Conservation (phyloP, 2,888 invertebrate genomes). For the Apomyelois bistriatella region DNA sequence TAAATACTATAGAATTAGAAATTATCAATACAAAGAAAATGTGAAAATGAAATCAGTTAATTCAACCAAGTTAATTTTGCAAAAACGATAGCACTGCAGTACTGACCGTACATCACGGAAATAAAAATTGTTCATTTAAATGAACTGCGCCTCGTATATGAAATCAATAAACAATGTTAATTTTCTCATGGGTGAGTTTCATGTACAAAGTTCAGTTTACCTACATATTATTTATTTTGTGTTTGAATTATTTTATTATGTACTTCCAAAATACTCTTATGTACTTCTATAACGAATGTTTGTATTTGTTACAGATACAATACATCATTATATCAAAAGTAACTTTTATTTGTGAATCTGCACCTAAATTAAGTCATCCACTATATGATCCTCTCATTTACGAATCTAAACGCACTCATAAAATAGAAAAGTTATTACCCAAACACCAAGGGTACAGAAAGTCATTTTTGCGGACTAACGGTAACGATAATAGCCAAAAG, state of each 20-base stretch:
- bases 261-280: too few relatives aligned
- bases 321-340: constrained; percentile 25
- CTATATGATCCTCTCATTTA: constrained; percentile 35
- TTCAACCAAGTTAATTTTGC: neutral
- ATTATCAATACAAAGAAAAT: too few relatives aligned
- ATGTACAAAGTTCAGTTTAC: neutral
- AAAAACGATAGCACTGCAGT: neutral
- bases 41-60: too few relatives aligned
- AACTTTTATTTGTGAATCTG: constrained; percentile 28
- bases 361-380: constrained; percentile 42
- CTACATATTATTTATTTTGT: neutral
- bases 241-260: too few relatives aligned
- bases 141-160: neutral
- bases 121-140: neutral
- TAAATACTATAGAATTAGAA: too few relatives aligned
- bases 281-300: neutral
- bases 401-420: constrained; percentile 27
- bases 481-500: neutral
- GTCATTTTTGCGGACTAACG: neutral
- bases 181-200: constrained; percentile 38
- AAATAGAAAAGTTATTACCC: neutral
- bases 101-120: neutral
- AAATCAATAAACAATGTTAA: constrained; percentile 34
- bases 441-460: neutral
- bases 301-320: constrained; percentile 30